These are phyloP conservation scores for Chroicocephalus ridibundus DNA, from an alignment of 2,113 vertebrate genomes.

Conservation along the genomic window DNA sequence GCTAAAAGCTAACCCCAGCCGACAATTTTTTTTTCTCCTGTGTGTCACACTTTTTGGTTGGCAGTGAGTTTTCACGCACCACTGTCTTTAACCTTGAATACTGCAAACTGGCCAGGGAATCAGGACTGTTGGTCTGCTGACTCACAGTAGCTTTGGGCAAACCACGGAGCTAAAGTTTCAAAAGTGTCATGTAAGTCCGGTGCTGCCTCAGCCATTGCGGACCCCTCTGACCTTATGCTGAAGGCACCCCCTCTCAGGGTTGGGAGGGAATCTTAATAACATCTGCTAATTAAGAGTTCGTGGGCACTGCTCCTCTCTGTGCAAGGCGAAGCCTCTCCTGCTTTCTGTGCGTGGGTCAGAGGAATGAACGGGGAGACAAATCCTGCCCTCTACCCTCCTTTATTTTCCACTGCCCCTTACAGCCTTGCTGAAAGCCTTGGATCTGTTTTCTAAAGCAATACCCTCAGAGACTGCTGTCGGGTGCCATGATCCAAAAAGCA, in stretches of 20 bases:
- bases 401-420: accelerated
- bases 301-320: neutral
- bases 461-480: neutral
- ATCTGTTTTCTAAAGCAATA: neutral
- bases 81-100: neutral
- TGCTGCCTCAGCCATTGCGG: neutral
- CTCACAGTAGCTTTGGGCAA: neutral
- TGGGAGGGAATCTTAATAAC: neutral
- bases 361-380: neutral
- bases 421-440: neutral
- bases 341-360: neutral
- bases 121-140: neutral
- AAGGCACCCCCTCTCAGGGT: neutral
- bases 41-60: neutral
- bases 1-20: neutral
- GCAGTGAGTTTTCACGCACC: neutral
- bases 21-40: neutral
- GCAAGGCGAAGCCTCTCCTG: neutral
- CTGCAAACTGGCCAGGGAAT: neutral
- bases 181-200: neutral
- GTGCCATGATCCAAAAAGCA: neutral
- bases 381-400: neutral
- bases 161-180: neutral
- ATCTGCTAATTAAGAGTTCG: neutral
- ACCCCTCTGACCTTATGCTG: neutral